Base-by-base conservation (phyloP, 92 coral and sea anemone species). In the Paramuricea clavata region DNA sequence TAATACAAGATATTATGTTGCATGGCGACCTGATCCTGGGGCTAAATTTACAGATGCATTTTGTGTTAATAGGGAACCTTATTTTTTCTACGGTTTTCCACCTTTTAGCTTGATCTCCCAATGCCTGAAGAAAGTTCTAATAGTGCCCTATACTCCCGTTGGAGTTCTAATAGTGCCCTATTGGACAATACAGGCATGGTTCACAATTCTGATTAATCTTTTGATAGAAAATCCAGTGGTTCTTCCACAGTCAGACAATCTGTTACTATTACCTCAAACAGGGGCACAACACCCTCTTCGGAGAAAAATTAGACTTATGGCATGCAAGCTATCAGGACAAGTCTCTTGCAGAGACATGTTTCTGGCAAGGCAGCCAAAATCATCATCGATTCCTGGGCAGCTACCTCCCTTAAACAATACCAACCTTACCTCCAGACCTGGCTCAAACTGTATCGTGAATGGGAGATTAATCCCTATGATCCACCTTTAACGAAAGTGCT, bases 271-370 rank as follows among this genome's bases (percentile, higher is more conserved):
- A 35, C 70, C 91, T 33, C 91, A 72, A 87, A 88, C 83, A 76
- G 49, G 34, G 57, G 91, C 75, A 22, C 60, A 77, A 41, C 93
- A 91, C 30, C 89, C 92, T 49, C 61, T 89, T 82, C 69, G 90
- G 69, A 78, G 43, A 0, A 76, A 64, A 61, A 56, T 77, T 36
- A 79, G 74, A 41, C 47, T 88, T 27, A 82, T 91, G 76, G 92
- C 92, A 61, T 88, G 94, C 89, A 88, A 79, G 56, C 87, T 91
- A 47, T 83, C 94, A 68, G 94, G 89, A 28, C 73, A 69, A 57
- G 74, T 8, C 75, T 91, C 70, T 33, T 26, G 11, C 88, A 88
- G 84, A 82, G 88, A 82, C 71, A 70, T 16, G 74, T 88, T 88
- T 88, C 85, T 74, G 39, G 72, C 56, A 64, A 82, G 61, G 88